A percentile compares a stretch with the other conserved stretches of the same genome.
Evolutionary conservation across 2,888 invertebrate species (phyloP).

Genomic region (Epinotia ramella): DNA sequence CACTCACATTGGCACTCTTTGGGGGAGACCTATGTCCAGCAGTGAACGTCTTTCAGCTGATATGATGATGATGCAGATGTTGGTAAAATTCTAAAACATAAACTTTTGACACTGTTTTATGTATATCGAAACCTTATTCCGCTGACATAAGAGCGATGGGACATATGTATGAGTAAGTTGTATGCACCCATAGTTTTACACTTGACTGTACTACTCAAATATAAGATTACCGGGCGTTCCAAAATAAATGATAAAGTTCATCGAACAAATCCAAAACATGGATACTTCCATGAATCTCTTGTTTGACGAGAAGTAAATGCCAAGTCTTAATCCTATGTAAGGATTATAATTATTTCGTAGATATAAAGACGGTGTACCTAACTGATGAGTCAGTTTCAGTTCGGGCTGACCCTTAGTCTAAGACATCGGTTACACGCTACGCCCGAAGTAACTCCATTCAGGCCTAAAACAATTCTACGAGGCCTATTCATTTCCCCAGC

Average conservation of each 20-base stretch:
- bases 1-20: too few relatives aligned
- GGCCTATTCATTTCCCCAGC: not conserved
- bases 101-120: too few relatives aligned
- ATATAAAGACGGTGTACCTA: not conserved
- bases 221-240: not conserved
- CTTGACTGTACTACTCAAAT: not conserved
- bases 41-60: too few relatives aligned
- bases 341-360: too few relatives aligned
- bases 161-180: too few relatives aligned
- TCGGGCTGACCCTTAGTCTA: not conserved
- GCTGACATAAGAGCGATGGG: too few relatives aligned
- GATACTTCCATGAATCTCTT: not conserved
- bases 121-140: too few relatives aligned
- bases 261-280: not conserved
- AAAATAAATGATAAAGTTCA: not conserved
- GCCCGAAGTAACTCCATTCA: slow-evolving; percentile 3
- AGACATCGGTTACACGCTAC: too few relatives aligned
- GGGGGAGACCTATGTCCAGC: too few relatives aligned
- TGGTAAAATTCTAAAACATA: too few relatives aligned
- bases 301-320: not conserved
- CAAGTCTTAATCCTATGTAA: not conserved
- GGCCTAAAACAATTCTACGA: not conserved
- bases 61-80: too few relatives aligned
- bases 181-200: too few relatives aligned
- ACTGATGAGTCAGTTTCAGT: not conserved